Conservation (phyloP, 2,888 invertebrate genomes). For the Phrixothrix hirtus region DNA sequence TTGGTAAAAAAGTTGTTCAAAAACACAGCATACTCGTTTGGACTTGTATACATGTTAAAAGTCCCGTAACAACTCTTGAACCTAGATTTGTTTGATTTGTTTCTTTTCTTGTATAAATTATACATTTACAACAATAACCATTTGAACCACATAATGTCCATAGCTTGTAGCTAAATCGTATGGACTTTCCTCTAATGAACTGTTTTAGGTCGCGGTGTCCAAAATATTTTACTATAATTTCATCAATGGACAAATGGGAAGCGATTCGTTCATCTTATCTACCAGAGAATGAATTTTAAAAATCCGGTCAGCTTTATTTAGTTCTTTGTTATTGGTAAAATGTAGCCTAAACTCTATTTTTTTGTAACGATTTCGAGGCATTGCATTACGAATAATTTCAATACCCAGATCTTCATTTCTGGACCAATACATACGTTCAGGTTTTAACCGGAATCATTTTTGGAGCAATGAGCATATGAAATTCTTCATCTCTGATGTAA, state of each 20-base stretch:
- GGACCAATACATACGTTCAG: conserved; percentile 11
- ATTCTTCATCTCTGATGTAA: conserved; percentile 2
- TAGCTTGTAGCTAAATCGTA: conserved; percentile 8
- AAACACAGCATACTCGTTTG: background rate
- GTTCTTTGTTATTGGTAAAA: too few relatives aligned
- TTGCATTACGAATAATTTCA: too few relatives aligned
- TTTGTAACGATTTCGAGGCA: conserved; percentile 4
- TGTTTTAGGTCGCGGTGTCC: too few relatives aligned
- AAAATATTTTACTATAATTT: too few relatives aligned
- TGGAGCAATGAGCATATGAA: background rate
- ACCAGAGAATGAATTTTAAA: too few relatives aligned
- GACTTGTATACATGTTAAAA: conserved; percentile 1
- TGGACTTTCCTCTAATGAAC: conserved; percentile 4
- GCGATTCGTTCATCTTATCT: conserved; percentile 7
- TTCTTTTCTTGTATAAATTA: conserved; percentile 1
- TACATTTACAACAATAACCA: conserved; percentile 16
- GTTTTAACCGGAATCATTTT: background rate
- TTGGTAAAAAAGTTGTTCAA: conserved; percentile 8
- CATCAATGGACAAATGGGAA: conserved; percentile 1
- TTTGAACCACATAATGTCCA: too few relatives aligned
- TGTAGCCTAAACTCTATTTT: conserved; percentile 8
- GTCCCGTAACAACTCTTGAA: too few relatives aligned
- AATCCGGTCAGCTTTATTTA: conserved; percentile 9
- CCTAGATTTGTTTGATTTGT: too few relatives aligned
- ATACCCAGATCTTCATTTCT: conserved; percentile 6